phyloP scores from a whole-genome alignment of 1,140 invertebrate genomes.

The Reticulitermes speratus region DNA sequence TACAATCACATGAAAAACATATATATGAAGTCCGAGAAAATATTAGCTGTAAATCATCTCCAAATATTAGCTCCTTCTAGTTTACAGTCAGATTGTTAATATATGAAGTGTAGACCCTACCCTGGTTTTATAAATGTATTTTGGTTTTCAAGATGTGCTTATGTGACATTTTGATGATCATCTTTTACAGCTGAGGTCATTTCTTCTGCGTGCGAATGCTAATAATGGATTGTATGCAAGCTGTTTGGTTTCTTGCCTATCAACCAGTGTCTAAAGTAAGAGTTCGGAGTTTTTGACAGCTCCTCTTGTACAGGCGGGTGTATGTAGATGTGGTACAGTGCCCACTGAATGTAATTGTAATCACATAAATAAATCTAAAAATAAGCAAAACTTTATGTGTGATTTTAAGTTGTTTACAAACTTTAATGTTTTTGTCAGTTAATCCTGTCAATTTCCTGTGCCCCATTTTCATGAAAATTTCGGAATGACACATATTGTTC shows the following conservation, averaged over 20 bases:
- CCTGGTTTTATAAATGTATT: conserved; percentile 28
- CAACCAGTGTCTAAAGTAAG: conserved; percentile 11
- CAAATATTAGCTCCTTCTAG: conserved; percentile 20
- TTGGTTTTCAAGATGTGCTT: conserved; percentile 27
- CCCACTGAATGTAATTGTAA: conserved; percentile 32
- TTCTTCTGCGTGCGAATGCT: conserved; percentile 7
- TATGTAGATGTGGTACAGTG: conserved; percentile 30
- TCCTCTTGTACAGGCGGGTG: conserved; percentile 28
- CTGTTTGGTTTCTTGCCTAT: conserved; percentile 16
- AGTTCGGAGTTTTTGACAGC: conserved; percentile 1
- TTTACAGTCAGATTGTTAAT: conserved; percentile 26
- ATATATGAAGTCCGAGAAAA: conserved; percentile 17
- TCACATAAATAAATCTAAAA: conserved; percentile 29
- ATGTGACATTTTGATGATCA: conserved; percentile 23
- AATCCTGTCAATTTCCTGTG: too few species aligned
- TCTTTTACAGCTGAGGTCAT: conserved; percentile 6
- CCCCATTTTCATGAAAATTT: too few species aligned
- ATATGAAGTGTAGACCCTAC: conserved; percentile 20
- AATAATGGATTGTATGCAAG: conserved; percentile 16
- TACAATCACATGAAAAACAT: background rate
- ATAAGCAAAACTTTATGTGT: conserved; percentile 25
- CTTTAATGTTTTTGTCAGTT: background rate
- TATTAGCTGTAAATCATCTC: conserved; percentile 21
- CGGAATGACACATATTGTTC: too few species aligned
- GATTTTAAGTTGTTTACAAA: conserved; percentile 21